Conservation (phyloP, 2,113 vertebrate genomes). For the Cyprinodon variegatus region DNA sequence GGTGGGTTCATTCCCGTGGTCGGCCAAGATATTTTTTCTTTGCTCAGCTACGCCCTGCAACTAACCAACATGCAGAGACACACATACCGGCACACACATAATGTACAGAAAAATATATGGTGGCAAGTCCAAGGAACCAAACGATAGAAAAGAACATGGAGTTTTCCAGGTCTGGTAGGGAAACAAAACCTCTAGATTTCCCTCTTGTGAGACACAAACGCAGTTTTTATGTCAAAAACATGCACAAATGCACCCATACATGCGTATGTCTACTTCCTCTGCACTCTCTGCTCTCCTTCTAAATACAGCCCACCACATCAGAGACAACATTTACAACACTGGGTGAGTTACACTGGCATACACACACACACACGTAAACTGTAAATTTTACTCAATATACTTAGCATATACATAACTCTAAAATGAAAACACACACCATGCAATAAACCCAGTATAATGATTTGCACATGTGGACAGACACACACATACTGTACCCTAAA, state of each 20-base stretch:
- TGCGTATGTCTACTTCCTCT: slow-evolving; percentile 37
- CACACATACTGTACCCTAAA: not conserved
- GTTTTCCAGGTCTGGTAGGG: slow-evolving; percentile 51
- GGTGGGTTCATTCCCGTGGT: slow-evolving; percentile 74
- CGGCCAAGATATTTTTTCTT: slow-evolving; percentile 74
- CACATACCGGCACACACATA: slow-evolving; percentile 38
- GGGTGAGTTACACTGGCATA: slow-evolving; percentile 44
- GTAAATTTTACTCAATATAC: slow-evolving; percentile 17
- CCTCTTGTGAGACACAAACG: slow-evolving; percentile 9
- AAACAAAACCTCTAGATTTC: slow-evolving; percentile 33
- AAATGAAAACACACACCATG: slow-evolving; percentile 7
- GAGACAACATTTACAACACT: slow-evolving; percentile 65
- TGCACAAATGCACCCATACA: slow-evolving; percentile 21
- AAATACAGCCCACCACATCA: slow-evolving; percentile 67
- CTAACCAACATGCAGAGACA: slow-evolving; percentile 54
- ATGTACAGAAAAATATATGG: slow-evolving; percentile 70
- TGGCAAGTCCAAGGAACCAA: slow-evolving; percentile 30
- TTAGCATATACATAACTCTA: slow-evolving; percentile 25
- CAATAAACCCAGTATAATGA: slow-evolving; percentile 3
- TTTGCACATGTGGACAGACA: slow-evolving; percentile 31
- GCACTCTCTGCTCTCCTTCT: slow-evolving; percentile 63
- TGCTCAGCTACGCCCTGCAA: slow-evolving; percentile 72
- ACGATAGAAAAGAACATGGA: slow-evolving; percentile 49
- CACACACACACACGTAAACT: slow-evolving; percentile 20
- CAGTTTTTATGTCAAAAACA: slow-evolving; percentile 1